These are phyloP conservation scores for Strigops habroptila DNA, from an alignment of 2,113 vertebrate genomes.

Conservation along the genomic window DNA sequence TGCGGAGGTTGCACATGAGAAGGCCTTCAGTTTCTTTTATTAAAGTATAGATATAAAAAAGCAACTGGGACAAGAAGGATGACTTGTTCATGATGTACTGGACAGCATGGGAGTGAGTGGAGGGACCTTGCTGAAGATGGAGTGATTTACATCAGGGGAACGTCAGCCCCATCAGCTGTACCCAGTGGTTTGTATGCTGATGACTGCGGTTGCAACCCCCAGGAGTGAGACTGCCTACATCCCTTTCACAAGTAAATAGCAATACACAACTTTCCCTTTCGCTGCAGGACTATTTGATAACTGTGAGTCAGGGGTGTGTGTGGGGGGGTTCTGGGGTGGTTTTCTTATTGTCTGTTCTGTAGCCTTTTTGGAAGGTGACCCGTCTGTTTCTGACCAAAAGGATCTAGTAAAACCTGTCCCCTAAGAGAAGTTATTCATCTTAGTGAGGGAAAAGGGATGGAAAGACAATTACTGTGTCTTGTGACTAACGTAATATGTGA, in stretches of 20 bases:
- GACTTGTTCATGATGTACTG: not conserved
- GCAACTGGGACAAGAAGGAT: rapidly evolving
- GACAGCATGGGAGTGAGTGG: not conserved
- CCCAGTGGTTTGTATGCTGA: not conserved
- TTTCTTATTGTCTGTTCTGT: not conserved
- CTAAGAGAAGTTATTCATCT: conserved; percentile 2
- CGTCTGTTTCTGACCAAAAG: conserved; percentile 22
- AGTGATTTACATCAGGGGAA: rapidly evolving
- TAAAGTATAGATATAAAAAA: not conserved
- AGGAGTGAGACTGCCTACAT: rapidly evolving
- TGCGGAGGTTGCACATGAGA: not conserved
- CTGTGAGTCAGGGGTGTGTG: not conserved
- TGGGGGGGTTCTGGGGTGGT: not conserved
- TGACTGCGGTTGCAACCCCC: not conserved
- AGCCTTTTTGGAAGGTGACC: not conserved
- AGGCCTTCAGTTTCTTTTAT: not conserved
- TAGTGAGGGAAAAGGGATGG: not conserved
- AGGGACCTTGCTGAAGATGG: not conserved
- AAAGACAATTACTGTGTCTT: conserved; percentile 42
- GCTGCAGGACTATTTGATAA: not conserved
- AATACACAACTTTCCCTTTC: not conserved
- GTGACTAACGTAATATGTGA: conserved; percentile 35
- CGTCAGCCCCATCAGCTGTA: not conserved
- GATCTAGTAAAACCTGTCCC: not conserved
- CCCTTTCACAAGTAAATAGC: not conserved